Evolutionary conservation across 1,140 invertebrate species (phyloP).

Genomic region (Pseudobourletiella spinata): DNA sequence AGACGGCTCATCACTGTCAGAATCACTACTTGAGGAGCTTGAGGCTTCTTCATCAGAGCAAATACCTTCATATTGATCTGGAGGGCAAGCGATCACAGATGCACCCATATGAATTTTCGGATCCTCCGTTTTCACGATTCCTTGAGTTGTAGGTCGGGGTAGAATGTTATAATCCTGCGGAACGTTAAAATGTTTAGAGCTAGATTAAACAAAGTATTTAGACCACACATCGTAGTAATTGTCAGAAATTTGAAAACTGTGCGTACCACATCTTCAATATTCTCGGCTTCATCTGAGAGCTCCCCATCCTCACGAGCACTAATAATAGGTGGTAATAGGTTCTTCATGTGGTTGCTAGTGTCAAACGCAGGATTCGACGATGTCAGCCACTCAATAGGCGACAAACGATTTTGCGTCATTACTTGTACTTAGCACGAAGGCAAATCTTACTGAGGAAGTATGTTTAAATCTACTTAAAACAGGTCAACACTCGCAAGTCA

Average conservation of each 20-base stretch:
- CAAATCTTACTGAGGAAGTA: too few species aligned
- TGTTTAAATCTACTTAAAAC: too few species aligned
- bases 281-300: not conserved
- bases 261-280: not conserved
- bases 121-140: not conserved
- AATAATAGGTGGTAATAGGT: not conserved
- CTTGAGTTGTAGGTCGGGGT: not conserved
- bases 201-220: not conserved
- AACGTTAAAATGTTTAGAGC: not conserved
- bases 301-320: not conserved
- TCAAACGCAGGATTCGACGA: too few species aligned
- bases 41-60: not conserved
- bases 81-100: too few species aligned
- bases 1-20: not conserved
- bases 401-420: too few species aligned
- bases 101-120: not conserved
- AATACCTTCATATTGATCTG: too few species aligned
- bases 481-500: too few species aligned
- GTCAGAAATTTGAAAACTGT: not conserved
- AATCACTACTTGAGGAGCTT: not conserved
- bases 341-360: too few species aligned
- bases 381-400: too few species aligned
- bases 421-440: too few species aligned
- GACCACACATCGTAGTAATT: too few species aligned
- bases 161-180: slow-evolving; percentile 2